Evolutionary conservation across 2,888 invertebrate genomes (phyloP), one percentile per base, ranked within the genome.

Genomic region (Cylloceria caligata): DNA sequence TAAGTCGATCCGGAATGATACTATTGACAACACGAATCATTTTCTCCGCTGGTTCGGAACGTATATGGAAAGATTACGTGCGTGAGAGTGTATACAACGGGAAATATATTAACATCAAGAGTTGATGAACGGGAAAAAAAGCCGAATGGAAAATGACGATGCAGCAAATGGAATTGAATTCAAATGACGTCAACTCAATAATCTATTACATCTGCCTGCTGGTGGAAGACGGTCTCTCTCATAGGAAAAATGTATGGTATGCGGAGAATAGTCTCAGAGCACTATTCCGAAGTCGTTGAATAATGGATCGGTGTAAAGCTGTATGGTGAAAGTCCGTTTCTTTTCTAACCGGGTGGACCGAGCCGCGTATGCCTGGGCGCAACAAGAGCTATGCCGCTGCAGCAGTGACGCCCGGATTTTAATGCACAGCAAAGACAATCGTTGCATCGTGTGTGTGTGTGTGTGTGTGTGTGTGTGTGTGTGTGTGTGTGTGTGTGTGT

Each of bases 301-400:
- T 88, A 88, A 89, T 87, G 88, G 87, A 88, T 87, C 86, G 77
- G 86, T 86, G 88, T 86, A 87, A 87, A 89, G 87, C 82, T 82
- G 86, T 87, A 88, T 88, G 85, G 85, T 85, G 87, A 87, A 88
- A 86, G 86, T 85, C 85, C 72, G 83, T 86, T 87, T 87, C 87
- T 86, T 85, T 86, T 87, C 84, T 84, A 86, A 74, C 55, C 86
- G 86, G 84, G 76, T 79, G 83, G 80, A 67, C 74, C 79, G 77
- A 55, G 60, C 67, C 68, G 75, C 74, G 47, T 24, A 36, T 69
- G 24, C 34, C 39, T 9, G 52, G 21, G 62, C 65, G 71, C 34
- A 65, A 39, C 77, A 47, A 39, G 52, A 72, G 55, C 36, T 72
- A 13, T 55, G 34, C 49, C 21, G 11, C 47, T 16, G 47, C 16